Evolutionary conservation across 2,888 invertebrate genomes (phyloP), one percentile per base, ranked within the genome.

Genomic region (Archips xylosteana): DNA sequence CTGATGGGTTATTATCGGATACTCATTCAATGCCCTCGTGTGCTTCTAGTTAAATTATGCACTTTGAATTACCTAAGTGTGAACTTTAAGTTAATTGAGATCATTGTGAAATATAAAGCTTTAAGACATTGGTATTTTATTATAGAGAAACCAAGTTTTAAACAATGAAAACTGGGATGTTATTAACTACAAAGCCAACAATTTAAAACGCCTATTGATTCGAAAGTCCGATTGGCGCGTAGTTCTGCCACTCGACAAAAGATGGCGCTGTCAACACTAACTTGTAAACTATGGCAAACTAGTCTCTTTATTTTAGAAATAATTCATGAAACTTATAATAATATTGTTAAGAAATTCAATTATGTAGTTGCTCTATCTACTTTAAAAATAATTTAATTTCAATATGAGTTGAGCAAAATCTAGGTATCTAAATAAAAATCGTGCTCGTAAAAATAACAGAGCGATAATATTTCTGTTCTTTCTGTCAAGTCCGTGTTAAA

Each of bases 211-310:
- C 9, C 12, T 61, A 74, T 74, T 61, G 74, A 74, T 74, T 51
- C 5, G 5, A 5, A 13, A n/a, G 12, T 9, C 8, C 12, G 42
- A 51, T 64, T 61, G n/a, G 12, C n/a, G 3, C 23, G 6, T 74
- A 39, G 57, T 83, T 78, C 71, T 3, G 78, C 91, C 88, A 89
- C 83, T 87, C 83, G 64, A 47, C 77, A 78, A 82, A 13, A 91
- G 92, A 89, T 90, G 92, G 88, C 92, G 86, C 73, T 75, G 36
- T 51, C 49, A 15, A 49, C 42, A 34, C 36, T 15, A 66, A 66
- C 12, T 10, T 57, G 10, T 12, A 2, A 10, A 9, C 10, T 32
- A 10, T 32, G 12, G 45, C 12, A 12, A 45, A 45, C 12, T 3
- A 12, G 12, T 12, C 42, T 9, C 42, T 5, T 42, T 42, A 6